phyloP scores from a whole-genome alignment of 2,797 vertebrate genomes.

The Acomys russatus region DNA sequence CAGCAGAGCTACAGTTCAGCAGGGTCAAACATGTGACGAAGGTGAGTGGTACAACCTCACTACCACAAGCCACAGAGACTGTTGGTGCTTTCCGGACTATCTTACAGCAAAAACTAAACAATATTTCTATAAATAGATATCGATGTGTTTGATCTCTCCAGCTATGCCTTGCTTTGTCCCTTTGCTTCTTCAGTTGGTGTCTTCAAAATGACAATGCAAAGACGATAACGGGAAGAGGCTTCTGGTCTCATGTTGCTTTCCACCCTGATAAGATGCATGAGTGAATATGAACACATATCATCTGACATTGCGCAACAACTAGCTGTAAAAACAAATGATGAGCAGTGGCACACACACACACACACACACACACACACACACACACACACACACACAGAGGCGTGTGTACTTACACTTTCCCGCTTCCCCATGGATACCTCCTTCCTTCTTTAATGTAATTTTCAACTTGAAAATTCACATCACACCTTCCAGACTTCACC shows the following conservation, averaged over 20 bases:
- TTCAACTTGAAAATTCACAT: not conserved
- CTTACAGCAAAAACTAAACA: not conserved
- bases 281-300: not conserved
- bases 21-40: not conserved
- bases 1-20: not conserved
- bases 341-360: not conserved
- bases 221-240: not conserved
- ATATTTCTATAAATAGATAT: no score
- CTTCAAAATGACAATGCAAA: not conserved
- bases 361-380: not conserved
- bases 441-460: not conserved
- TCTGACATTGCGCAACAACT: not conserved
- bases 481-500: not conserved
- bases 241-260: not conserved
- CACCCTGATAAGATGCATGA: not conserved
- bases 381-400: not conserved
- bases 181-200: not conserved
- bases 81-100: not conserved
- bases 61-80: not conserved
- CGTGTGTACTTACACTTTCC: not conserved
- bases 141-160: no score
- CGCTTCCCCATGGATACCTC: not conserved
- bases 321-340: not conserved
- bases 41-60: not conserved
- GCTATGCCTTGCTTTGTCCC: not conserved